A percentile compares a stretch with the other conserved stretches of the same genome.
These are phyloP conservation scores for Macropis europaea DNA, from an alignment of 2,888 invertebrate genomes.

Conservation along the genomic window DNA sequence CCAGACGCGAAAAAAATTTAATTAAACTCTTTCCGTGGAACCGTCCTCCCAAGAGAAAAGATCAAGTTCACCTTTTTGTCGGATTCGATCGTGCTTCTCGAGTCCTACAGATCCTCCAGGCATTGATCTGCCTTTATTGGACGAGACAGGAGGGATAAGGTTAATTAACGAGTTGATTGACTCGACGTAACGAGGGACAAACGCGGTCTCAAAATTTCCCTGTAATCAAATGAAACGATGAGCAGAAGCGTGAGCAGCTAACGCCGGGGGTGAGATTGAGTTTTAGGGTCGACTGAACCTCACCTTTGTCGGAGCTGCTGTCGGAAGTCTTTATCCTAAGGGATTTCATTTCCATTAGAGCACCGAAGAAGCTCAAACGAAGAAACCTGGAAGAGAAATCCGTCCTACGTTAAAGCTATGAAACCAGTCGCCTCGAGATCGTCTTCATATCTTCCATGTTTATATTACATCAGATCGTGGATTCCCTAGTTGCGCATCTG, in stretches of 20 bases:
- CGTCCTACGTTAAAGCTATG: conserved; percentile 23
- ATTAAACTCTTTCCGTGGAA: conserved; percentile 20
- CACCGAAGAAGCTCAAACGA: conserved; percentile 62
- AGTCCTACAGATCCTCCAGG: no score
- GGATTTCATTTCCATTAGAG: conserved; percentile 74
- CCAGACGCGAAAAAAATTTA: background rate
- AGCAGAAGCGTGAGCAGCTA: conserved; percentile 50
- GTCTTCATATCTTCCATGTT: background rate
- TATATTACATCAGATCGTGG: background rate
- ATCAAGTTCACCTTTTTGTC: conserved; percentile 23
- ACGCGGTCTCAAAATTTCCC: conserved; percentile 48
- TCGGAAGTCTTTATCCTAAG: conserved; percentile 65
- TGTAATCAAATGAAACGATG: conserved; percentile 68
- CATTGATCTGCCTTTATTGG: background rate
- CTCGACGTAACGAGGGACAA: conserved; percentile 31
- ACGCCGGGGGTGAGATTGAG: conserved; percentile 63
- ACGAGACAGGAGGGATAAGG: conserved; percentile 40
- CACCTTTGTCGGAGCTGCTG: conserved; percentile 56
- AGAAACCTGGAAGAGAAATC: conserved; percentile 37
- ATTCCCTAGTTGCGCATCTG: no score
- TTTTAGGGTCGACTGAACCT: conserved; percentile 58
- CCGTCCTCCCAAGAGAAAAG: background rate
- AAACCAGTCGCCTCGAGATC: conserved; percentile 16
- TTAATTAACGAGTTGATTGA: conserved; percentile 61
- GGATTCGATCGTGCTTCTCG: conserved; percentile 5